phyloP scores from a whole-genome alignment of 2,797 vertebrate genomes.

The Neostethus bicornis region DNA sequence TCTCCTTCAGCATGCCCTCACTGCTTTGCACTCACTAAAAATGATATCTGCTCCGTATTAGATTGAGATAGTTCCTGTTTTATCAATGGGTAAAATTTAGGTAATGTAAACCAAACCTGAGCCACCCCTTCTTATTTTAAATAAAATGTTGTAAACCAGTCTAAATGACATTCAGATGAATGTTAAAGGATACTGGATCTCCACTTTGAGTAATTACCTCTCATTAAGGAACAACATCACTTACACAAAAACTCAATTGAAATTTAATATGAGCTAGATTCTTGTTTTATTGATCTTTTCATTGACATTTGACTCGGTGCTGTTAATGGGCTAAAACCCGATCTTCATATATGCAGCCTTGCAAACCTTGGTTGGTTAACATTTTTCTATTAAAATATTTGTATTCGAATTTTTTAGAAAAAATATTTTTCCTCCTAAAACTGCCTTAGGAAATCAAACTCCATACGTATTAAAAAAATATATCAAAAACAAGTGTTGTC shows the following conservation, averaged over 20 bases:
- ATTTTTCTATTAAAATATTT: too few species aligned
- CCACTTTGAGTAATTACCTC: not conserved
- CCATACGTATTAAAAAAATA: too few species aligned
- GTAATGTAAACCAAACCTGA: not conserved
- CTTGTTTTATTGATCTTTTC: not conserved
- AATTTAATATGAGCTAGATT: not conserved
- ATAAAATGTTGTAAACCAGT: not conserved
- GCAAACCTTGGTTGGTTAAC: too few species aligned
- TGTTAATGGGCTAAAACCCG: too few species aligned
- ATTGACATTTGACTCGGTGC: too few species aligned
- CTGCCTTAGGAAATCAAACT: too few species aligned
- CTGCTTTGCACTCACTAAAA: not conserved
- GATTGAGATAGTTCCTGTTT: not conserved
- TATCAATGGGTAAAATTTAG: not conserved
- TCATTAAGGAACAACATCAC: not conserved
- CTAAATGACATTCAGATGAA: not conserved
- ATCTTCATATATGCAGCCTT: too few species aligned
- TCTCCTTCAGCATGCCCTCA: constrained; percentile 22
- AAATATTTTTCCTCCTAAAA: too few species aligned
- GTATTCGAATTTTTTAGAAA: too few species aligned
- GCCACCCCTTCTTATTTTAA: not conserved
- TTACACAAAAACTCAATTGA: not conserved
- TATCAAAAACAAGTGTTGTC: too few species aligned
- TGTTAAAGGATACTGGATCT: not conserved
- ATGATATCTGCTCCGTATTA: constrained; percentile 14